Evolutionary conservation across 2,888 invertebrate species (phyloP).

Genomic region (Poecilobothrus nobilitatus): DNA sequence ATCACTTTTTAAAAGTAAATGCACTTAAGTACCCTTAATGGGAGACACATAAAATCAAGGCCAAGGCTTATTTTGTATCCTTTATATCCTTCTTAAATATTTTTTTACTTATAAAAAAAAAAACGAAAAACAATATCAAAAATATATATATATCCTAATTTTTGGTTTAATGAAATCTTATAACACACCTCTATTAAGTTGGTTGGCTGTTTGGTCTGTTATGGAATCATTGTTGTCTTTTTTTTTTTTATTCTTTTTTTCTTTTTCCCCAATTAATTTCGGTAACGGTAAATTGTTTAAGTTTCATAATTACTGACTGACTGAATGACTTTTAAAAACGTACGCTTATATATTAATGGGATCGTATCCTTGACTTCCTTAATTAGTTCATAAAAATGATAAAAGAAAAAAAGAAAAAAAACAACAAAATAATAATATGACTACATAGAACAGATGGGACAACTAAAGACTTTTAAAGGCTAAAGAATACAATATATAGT

Average conservation of each 20-base stretch:
- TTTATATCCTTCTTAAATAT: background rate
- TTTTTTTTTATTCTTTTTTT: background rate
- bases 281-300: background rate
- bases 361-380: background rate
- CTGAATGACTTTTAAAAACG: background rate
- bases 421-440: background rate
- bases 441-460: background rate
- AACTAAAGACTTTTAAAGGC: background rate
- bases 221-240: background rate
- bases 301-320: background rate
- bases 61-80: background rate
- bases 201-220: background rate
- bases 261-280: background rate
- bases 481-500: background rate
- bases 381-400: background rate
- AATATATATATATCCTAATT: background rate
- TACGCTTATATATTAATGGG: background rate
- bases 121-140: too few relatives aligned
- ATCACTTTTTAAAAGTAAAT: background rate
- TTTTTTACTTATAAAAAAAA: background rate
- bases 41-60: constrained; percentile 1
- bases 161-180: background rate
- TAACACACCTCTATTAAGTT: background rate
- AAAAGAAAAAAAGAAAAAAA: background rate
- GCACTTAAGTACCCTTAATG: background rate